Evolutionary conservation across 2,797 vertebrate species (phyloP), one percentile per base, ranked within the genome.

Genomic region (Acipenser ruthenus): DNA sequence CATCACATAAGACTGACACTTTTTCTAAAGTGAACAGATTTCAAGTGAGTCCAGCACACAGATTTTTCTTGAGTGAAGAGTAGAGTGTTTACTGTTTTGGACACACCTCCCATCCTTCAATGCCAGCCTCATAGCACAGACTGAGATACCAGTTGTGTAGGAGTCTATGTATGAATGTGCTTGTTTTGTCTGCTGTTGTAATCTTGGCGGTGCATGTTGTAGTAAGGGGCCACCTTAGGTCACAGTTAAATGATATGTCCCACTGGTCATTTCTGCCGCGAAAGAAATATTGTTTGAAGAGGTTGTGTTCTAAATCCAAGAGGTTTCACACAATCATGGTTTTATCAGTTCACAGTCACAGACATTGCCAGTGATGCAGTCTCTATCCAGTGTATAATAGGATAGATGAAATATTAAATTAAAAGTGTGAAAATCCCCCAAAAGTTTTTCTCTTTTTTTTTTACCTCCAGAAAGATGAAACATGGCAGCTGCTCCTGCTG

Each of bases 321-420:
- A 18, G 52, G 51, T 23, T 63, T 55, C 67, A 55, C 49, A 66
- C 67, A 59, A 62, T 50, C 13, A 52, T 13, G 18, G 60, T 65
- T 69, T 70, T 52, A 60, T 74, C 63, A 51, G 65, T 37, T 47
- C n/a, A 52, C 69, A 61, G 70, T 62, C 55, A 63, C 60, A 70
- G 64, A 18, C 56, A 55, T 66, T 7, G 53, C 47, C 59, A 68
- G 68, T 67, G 73, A 66, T 60, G 51, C 64, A 51, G 59, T 65
- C 70, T 59, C 69, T 76, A 72, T 73, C 66, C 47, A 68, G 77
- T 78, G 13, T 6, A 58, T 67, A 69, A 71, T 74, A 70, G 69
- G 64, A 70, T n/a, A 66, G 11, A 12, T 61, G 10, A 9, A 50
- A 51, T 50, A 61, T 37, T 9, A 67, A 47, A 12, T 61, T 18